Evolutionary conservation across 2,888 invertebrate species (phyloP), one percentile per base, ranked within the genome.

Genomic region (Drosophila tanythrix): DNA sequence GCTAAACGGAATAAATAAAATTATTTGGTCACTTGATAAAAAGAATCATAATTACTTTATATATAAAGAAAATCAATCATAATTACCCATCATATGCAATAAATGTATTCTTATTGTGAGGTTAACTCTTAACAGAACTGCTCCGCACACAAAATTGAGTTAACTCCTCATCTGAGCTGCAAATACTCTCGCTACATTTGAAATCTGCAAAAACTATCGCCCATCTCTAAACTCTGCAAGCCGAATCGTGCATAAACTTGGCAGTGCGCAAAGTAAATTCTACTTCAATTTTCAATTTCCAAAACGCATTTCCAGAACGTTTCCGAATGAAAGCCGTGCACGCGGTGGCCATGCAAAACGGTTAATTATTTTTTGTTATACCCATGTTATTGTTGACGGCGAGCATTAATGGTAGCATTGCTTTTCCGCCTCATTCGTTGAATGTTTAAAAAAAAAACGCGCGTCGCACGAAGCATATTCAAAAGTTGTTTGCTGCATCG

Each of bases 221-320:
- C 11, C 74, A 78, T 65, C 69, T 48, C 69, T 76, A 76, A 55
- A 40, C 36, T 64, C 63, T 61, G 25, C 58, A 74, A 76, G 69
- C 69, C 74, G 62, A 74, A 63, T 57, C 50, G 69, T 69, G 60
- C 72, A 66, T 76, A 56, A 77, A 88, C 81, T 86, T 85, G 73
- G 64, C 88, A 88, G 86, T 80, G 74, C 83, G 73, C 71, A 85
- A 74, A 74, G 70, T 69, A 75, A 78, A 80, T 76, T 79, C 53
- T 66, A 69, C 61, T 85, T 71, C 64, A 88, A 64, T 67, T 64
- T 63, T 52, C 57, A 68, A 70, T 72, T 85, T 55, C 51, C 57
- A 82, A 82, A 60, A 66, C 56, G 36, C 52, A 50, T 69, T 66
- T 62, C 7, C 58, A 58, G 53, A 56, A 66, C 38, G 52, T 66